Conservation (phyloP, 2,888 invertebrate genomes). For the Torymus texanus region DNA sequence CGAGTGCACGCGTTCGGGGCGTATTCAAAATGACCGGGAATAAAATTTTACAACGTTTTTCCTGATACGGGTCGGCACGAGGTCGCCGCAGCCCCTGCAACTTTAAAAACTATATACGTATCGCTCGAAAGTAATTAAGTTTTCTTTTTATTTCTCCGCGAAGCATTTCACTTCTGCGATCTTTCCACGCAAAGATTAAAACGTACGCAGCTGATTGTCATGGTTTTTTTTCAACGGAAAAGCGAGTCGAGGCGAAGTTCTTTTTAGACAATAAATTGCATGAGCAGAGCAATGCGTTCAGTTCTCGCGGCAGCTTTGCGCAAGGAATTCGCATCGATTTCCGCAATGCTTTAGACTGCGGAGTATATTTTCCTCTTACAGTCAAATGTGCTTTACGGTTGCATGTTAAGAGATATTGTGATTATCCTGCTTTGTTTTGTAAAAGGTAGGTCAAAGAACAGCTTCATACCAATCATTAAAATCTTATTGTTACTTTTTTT, state of each 20-base stretch:
- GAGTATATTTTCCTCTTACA: neutral
- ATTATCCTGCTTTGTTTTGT: no score
- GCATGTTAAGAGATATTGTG: no score
- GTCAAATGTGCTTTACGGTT: no score
- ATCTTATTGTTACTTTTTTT: no score
- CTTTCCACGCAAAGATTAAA: neutral
- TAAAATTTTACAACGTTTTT: conserved; percentile 45
- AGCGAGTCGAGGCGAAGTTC: neutral
- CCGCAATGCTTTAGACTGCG: neutral
- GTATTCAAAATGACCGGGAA: conserved; percentile 27
- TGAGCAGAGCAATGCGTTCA: no score
- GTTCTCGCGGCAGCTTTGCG: no score
- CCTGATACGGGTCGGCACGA: neutral
- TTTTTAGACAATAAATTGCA: conserved; percentile 4
- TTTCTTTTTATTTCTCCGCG: conserved; percentile 7
- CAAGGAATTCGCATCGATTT: conserved; percentile 12
- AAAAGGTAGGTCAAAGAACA: no score
- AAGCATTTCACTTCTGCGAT: conserved; percentile 21
- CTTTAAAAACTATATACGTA: conserved; percentile 4
- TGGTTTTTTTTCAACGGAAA: neutral
- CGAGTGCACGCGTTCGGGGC: neutral
- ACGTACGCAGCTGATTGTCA: no score
- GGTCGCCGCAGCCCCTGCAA: neutral
- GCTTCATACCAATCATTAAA: no score
- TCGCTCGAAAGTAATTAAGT: conserved; percentile 42